These are phyloP conservation scores for Embiotoca jacksoni DNA, from an alignment of 2,113 vertebrate genomes.

Conservation along the genomic window DNA sequence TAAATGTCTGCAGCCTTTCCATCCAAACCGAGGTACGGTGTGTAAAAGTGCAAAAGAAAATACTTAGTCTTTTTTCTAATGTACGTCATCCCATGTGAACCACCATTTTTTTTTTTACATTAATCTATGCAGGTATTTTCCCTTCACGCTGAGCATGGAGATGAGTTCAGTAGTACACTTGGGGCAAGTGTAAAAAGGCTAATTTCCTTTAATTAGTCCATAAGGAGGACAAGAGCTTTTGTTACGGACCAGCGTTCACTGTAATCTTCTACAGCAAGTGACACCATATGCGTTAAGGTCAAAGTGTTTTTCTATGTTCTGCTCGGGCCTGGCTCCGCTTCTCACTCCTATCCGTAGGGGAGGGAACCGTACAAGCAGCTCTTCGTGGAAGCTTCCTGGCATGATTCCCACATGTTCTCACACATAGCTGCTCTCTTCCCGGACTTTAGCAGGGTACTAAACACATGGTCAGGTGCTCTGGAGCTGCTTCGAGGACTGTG, in stretches of 20 bases:
- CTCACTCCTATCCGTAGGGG: conserved; percentile 35
- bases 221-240: conserved; percentile 48
- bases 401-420: conserved; percentile 46
- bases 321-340: conserved; percentile 3
- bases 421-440: conserved; percentile 40
- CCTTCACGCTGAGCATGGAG: conserved; percentile 6
- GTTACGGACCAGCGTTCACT: conserved; percentile 19
- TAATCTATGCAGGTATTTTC: conserved; percentile 1
- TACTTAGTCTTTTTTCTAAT: too few relatives aligned
- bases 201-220: conserved; percentile 72
- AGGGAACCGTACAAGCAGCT: conserved; percentile 39
- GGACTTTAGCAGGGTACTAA: conserved; percentile 49
- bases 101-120: neutral
- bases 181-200: conserved; percentile 51
- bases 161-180: conserved; percentile 46
- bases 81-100: neutral
- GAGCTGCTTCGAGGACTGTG: conserved; percentile 46
- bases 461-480: conserved; percentile 64
- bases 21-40: too few relatives aligned
- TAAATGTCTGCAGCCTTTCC: too few relatives aligned
- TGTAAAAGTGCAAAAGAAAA: too few relatives aligned
- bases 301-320: conserved; percentile 37
- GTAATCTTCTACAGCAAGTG: conserved; percentile 21
- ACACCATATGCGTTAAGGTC: conserved; percentile 46
- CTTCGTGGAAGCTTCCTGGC: conserved; percentile 51